These are phyloP conservation scores for Erebia ligea DNA, from an alignment of 2,888 invertebrate species.

Conservation along the genomic window DNA sequence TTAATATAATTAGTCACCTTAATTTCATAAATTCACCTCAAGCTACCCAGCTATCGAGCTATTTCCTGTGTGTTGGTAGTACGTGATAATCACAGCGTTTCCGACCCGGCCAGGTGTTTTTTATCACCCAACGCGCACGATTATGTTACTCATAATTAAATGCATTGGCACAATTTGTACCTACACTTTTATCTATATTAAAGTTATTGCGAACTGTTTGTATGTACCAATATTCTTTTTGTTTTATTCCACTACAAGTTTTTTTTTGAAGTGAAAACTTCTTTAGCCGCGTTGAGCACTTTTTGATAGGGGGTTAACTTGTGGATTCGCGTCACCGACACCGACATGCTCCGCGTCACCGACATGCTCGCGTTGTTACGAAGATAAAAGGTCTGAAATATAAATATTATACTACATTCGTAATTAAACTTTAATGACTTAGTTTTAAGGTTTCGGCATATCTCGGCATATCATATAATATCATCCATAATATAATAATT, in stretches of 20 bases:
- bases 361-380: too few species aligned
- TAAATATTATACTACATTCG: too few species aligned
- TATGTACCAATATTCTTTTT: neutral
- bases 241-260: neutral
- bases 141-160: constrained; percentile 1
- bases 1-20: neutral
- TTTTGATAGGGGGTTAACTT: too few species aligned
- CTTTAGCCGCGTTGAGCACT: too few species aligned
- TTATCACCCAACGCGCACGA: constrained; percentile 7
- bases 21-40: neutral
- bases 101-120: constrained; percentile 28
- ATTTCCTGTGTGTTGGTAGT: constrained; percentile 21
- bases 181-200: neutral
- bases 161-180: neutral
- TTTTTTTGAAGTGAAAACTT: neutral
- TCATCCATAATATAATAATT: too few species aligned
- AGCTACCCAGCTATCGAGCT: neutral
- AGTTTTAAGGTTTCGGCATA: too few species aligned
- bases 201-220: neutral
- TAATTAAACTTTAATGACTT: too few species aligned
- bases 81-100: constrained; percentile 36
- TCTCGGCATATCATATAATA: too few species aligned
- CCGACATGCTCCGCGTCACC: too few species aligned
- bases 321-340: too few species aligned
- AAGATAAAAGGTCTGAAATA: too few species aligned